Base-by-base conservation (phyloP, 2,113 vertebrate species). In the Callopanchax toddi region DNA sequence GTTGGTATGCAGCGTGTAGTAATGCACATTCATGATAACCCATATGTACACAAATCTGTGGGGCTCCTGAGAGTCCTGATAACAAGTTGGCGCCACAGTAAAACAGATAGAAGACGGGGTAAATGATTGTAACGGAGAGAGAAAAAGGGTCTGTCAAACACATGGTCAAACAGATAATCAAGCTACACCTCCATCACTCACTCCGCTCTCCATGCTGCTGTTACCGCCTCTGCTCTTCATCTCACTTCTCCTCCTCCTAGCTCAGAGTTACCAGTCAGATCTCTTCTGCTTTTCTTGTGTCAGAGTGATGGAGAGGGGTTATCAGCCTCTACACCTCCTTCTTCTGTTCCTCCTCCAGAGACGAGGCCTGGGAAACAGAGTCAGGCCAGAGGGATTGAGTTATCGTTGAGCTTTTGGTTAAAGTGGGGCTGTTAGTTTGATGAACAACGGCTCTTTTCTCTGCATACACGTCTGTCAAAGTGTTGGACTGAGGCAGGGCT, bases 251-350 rank as follows among this genome's bases (percentile, higher is more conserved):
- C 63, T 71, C 51, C 1, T 18, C 6, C 59, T 74, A 34, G 15
- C 45, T 60, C 63, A 34, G 54, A 29, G 74, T 74, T n/a, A n/a
- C n/a, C n/a, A n/a, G n/a, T n/a, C 61, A 49, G 64, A 64, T 54
- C 50, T 59, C n/a, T 20, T 58, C 68, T 71, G 49, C 62, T 43
- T 51, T 66, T 44, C 58, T 57, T 48, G 29, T 40, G 71, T 79
- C 80, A 76, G 57, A 20, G 67, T 85, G 85, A 87, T 85, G 80
- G 76, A 89, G 70, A 82, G 72, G 74, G 76, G 85, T 85, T 86
- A 84, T 87, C 83, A 62, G 58, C 58, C 60, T 45, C 34, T 42
- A 86, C 85, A 73, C 78, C 83, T 81, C 64, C 68, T 59, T 69
- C 56, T 61, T 64, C 51, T 48, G 25, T 37, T 58, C 66, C 34